A percentile compares a stretch with the other conserved stretches of the same genome.
phyloP scores from a whole-genome alignment of 2,113 vertebrate genomes.

The Uropsilus gracilis region DNA sequence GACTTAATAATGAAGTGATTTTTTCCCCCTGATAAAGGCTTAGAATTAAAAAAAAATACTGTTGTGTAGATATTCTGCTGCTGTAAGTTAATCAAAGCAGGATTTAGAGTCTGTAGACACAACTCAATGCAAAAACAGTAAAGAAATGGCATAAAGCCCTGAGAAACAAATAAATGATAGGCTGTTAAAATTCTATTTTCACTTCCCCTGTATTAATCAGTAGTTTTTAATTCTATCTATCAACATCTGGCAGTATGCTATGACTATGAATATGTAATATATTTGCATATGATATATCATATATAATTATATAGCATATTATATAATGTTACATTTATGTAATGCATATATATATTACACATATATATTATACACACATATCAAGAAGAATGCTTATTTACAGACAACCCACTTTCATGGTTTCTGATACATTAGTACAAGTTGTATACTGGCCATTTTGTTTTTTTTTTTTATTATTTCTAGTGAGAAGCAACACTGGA shows the following conservation, averaged over 20 bases:
- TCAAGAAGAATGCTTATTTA: neutral
- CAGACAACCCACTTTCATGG: neutral
- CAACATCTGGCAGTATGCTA: neutral
- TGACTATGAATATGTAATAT: neutral
- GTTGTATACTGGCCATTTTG: neutral
- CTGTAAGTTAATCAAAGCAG: neutral
- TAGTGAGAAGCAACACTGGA: neutral
- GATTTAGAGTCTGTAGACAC: neutral
- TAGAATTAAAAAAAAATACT: neutral
- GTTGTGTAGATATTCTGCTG: neutral
- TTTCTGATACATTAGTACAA: neutral
- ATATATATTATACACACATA: neutral
- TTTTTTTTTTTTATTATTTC: neutral
- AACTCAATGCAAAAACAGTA: neutral
- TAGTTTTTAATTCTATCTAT: neutral
- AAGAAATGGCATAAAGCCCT: neutral
- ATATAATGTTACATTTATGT: too few species aligned
- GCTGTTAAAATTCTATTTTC: neutral
- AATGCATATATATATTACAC: too few species aligned
- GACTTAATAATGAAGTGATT: neutral
- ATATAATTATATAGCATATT: too few species aligned
- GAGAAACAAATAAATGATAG: neutral
- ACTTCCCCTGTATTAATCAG: neutral
- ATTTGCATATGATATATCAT: neutral
- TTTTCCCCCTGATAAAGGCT: neutral